Conservation (phyloP, 2,888 invertebrate genomes). For the Rhagium mordax region DNA sequence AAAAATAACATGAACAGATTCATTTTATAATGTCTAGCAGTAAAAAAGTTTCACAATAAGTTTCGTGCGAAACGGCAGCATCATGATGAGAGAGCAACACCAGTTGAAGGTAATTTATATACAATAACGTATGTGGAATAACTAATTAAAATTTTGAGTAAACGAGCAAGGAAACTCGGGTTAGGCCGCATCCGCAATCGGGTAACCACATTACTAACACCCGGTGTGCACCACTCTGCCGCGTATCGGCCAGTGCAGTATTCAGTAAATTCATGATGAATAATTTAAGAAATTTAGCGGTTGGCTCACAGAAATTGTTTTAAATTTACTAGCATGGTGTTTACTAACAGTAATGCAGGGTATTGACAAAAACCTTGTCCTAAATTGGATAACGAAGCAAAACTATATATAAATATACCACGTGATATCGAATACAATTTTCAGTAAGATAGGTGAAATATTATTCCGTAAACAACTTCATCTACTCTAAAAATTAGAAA, state of each 20-base stretch:
- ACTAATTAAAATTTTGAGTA: conserved; percentile 68
- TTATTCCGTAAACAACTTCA: too few species aligned
- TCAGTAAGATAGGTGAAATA: too few species aligned
- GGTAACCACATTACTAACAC: conserved; percentile 69
- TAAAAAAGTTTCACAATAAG: conserved; percentile 1
- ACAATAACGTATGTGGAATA: conserved; percentile 68
- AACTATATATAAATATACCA: too few species aligned
- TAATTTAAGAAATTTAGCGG: conserved; percentile 20
- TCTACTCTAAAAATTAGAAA: too few species aligned
- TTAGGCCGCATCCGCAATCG: conserved; percentile 63
- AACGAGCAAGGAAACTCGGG: conserved; percentile 63
- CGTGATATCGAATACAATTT: too few species aligned
- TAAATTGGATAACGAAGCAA: too few species aligned
- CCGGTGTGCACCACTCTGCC: conserved; percentile 62
- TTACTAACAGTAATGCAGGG: too few species aligned
- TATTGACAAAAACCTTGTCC: too few species aligned
- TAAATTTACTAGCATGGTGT: not conserved
- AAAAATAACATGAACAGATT: not conserved
- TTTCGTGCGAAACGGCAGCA: not conserved
- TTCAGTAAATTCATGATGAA: conserved; percentile 25
- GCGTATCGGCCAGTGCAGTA: not conserved
- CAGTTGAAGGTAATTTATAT: conserved; percentile 63
- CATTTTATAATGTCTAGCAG: not conserved
- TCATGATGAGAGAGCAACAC: conserved; percentile 33
- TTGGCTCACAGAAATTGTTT: not conserved